Evolutionary conservation across 2,888 invertebrate species (phyloP).

Genomic region (Meteorus colon): DNA sequence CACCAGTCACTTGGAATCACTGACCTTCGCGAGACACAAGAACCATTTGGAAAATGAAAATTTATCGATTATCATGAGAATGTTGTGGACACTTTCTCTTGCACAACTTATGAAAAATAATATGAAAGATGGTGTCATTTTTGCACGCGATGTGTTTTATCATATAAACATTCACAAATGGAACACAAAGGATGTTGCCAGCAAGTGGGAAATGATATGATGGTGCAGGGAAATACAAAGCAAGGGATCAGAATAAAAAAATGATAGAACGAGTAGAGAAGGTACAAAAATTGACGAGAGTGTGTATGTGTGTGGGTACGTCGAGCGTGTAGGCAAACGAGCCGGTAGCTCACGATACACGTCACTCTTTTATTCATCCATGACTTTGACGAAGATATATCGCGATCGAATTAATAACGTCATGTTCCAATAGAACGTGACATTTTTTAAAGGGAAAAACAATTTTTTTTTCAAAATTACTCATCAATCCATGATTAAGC

Average conservation of each 20-base stretch:
- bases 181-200: background rate
- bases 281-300: too few relatives aligned
- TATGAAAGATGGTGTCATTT: background rate
- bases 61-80: background rate
- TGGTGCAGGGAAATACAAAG: background rate
- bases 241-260: background rate
- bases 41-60: background rate
- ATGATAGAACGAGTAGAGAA: background rate
- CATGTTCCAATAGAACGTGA: slow-evolving; percentile 11
- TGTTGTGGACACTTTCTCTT: too few relatives aligned
- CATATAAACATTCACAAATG: background rate
- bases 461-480: slow-evolving; percentile 8
- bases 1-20: background rate
- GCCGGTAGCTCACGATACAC: slow-evolving; percentile 17
- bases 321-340: background rate
- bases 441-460: background rate
- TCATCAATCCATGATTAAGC: background rate
- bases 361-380: slow-evolving; percentile 33
- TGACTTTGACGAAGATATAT: slow-evolving; percentile 45
- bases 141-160: background rate
- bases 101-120: too few relatives aligned
- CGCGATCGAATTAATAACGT: slow-evolving; percentile 31
- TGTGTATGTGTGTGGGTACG: background rate
- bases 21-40: background rate
- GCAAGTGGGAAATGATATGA: slow-evolving; percentile 13